phyloP scores from a whole-genome alignment of 1,140 invertebrate genomes.

The Marisa cornuarietis region DNA sequence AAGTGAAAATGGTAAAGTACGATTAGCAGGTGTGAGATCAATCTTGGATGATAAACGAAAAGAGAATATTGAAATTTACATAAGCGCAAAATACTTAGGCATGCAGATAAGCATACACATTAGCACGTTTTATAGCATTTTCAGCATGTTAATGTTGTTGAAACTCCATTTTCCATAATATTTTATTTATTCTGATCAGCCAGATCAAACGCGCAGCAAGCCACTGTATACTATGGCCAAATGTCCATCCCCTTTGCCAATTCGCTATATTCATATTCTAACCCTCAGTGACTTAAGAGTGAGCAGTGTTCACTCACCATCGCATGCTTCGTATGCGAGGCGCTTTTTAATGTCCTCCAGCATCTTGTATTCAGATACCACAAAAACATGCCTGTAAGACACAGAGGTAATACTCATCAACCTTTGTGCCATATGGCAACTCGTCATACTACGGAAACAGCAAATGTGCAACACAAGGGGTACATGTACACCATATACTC shows the following conservation, averaged over 20 bases:
- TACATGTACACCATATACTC: too few species aligned
- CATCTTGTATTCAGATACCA: constrained; percentile 43
- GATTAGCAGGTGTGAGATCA: neutral
- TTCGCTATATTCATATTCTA: too few species aligned
- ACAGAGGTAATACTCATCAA: neutral
- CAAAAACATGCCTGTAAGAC: constrained; percentile 23
- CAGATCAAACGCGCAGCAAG: too few species aligned
- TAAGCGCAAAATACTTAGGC: neutral
- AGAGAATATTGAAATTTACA: neutral
- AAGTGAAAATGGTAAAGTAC: neutral
- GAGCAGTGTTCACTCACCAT: constrained; percentile 17
- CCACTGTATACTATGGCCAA: too few species aligned
- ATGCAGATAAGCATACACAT: neutral
- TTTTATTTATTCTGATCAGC: too few species aligned
- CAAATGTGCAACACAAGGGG: too few species aligned
- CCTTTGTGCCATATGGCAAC: too few species aligned
- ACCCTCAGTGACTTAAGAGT: too few species aligned
- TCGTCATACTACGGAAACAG: too few species aligned
- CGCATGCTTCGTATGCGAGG: constrained; percentile 42
- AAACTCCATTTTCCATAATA: neutral
- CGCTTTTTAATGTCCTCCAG: constrained; percentile 46
- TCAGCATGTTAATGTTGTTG: neutral
- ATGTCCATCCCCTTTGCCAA: too few species aligned
- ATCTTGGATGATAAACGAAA: neutral
- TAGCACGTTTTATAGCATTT: neutral